phyloP scores from a whole-genome alignment of 1,140 invertebrate species.

The Trichonephila inaurata region DNA sequence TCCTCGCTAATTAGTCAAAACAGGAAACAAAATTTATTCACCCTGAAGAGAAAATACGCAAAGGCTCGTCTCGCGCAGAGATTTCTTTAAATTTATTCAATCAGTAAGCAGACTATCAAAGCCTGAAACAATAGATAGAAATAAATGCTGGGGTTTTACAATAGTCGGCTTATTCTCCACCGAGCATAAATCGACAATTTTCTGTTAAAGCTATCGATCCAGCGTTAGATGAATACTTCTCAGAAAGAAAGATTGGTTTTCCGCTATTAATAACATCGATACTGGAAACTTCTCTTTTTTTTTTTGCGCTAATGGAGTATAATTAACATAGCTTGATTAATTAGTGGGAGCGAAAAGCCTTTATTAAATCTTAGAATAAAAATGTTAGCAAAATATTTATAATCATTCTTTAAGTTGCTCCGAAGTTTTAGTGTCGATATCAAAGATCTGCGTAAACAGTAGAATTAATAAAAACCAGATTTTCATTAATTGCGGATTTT shows the following conservation, averaged over 20 bases:
- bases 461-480: constrained; percentile 5
- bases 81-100: constrained; percentile 60
- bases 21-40: constrained; percentile 45
- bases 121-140: constrained; percentile 18
- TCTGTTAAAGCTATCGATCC: constrained; percentile 35
- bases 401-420: constrained; percentile 37
- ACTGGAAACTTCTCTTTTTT: background rate
- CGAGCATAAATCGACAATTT: constrained; percentile 28
- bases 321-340: constrained; percentile 61
- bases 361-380: constrained; percentile 33
- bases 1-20: constrained; percentile 43
- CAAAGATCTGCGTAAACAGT: background rate
- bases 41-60: constrained; percentile 6
- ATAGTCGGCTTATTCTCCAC: background rate
- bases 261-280: constrained; percentile 51
- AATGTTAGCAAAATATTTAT: constrained; percentile 54
- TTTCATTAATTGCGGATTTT: background rate
- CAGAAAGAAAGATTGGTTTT: constrained; percentile 59
- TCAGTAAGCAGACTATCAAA: constrained; percentile 12
- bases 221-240: background rate
- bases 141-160: background rate
- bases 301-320: constrained; percentile 41
- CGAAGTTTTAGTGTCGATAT: background rate
- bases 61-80: background rate
- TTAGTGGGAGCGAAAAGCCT: constrained; percentile 17